Conservation (phyloP, 2,888 invertebrate genomes). For the Zygogramma bicolorata region DNA sequence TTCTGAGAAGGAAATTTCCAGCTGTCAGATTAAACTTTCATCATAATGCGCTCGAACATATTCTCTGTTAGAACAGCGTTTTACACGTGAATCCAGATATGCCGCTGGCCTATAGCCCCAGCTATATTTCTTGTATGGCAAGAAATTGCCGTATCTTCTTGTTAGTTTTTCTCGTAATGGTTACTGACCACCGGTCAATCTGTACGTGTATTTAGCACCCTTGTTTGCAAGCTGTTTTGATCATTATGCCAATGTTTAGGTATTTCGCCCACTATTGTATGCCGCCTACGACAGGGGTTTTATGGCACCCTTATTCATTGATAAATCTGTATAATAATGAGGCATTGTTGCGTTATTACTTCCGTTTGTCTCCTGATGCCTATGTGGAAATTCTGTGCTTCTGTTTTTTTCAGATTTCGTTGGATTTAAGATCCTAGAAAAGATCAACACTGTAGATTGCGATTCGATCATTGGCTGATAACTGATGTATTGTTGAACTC, state of each 20-base stretch:
- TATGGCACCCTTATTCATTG: conserved; percentile 12
- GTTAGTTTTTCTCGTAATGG: conserved; percentile 38
- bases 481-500: too few relatives aligned
- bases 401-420: background rate
- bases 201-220: conserved; percentile 64
- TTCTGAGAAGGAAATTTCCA: too few relatives aligned
- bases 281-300: conserved; percentile 34
- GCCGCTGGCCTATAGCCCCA: conserved; percentile 14
- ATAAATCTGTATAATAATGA: conserved; percentile 15
- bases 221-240: conserved; percentile 65
- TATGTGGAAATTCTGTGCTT: background rate
- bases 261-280: conserved; percentile 43
- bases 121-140: conserved; percentile 52
- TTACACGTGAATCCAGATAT: background rate
- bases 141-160: conserved; percentile 52
- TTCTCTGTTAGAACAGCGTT: background rate
- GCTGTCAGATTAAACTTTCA: too few relatives aligned
- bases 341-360: background rate
- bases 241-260: conserved; percentile 64
- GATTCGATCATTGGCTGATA: too few relatives aligned
- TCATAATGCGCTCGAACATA: too few relatives aligned
- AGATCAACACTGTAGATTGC: too few relatives aligned
- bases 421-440: too few relatives aligned
- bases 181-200: conserved; percentile 64
- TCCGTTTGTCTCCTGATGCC: background rate